Evolutionary conservation across 2,888 invertebrate genomes (phyloP).

Genomic region (Mythimna loreyi): DNA sequence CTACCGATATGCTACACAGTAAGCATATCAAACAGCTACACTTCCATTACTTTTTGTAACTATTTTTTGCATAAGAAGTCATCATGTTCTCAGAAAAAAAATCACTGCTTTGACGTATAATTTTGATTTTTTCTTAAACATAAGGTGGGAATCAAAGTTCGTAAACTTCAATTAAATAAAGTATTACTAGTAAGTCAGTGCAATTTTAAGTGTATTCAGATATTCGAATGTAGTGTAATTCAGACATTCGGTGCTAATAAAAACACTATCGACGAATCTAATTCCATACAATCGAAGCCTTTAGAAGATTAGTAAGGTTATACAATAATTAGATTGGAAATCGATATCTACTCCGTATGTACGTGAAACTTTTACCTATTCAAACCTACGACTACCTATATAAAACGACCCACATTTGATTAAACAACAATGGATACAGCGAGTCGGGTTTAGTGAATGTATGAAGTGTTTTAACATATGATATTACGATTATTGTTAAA

Average conservation of each 20-base stretch:
- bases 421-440: slow-evolving; percentile 28
- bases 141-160: background rate
- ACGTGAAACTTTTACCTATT: slow-evolving; percentile 38
- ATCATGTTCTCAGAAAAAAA: too few relatives aligned
- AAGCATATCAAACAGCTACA: background rate
- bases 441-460: background rate
- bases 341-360: slow-evolving; percentile 43
- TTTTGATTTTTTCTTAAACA: background rate
- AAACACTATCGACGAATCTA: slow-evolving; percentile 18
- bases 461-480: background rate
- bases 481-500: background rate
- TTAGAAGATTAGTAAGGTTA: slow-evolving; percentile 39
- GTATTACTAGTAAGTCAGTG: background rate
- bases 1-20: too few relatives aligned
- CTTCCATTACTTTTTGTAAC: too few relatives aligned
- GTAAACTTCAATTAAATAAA: background rate
- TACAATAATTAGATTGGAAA: slow-evolving; percentile 49
- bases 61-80: background rate
- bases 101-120: background rate
- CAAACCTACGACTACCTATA: slow-evolving; percentile 20
- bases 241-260: background rate
- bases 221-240: too few relatives aligned
- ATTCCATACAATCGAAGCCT: slow-evolving; percentile 26
- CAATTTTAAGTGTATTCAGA: too few relatives aligned
- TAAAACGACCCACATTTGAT: slow-evolving; percentile 47